phyloP scores from a whole-genome alignment of 2,113 vertebrate genomes.

The Notarius lentiginosus region DNA sequence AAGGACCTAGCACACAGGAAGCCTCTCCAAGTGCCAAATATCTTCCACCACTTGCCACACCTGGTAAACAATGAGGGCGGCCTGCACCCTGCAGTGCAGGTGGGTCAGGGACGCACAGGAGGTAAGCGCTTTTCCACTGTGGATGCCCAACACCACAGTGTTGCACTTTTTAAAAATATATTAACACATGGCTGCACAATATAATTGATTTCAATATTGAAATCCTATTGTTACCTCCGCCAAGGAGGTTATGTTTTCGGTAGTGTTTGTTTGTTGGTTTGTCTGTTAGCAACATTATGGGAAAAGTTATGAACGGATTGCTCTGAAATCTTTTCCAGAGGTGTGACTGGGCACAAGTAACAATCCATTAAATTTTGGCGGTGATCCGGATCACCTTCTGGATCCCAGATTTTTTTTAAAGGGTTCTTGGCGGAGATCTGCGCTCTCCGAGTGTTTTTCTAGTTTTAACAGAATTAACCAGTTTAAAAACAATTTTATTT shows the following conservation, averaged over 20 bases:
- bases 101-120: conserved; percentile 89
- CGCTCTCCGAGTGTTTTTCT: too few relatives aligned
- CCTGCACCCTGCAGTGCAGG: conserved; percentile 92
- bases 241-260: too few relatives aligned
- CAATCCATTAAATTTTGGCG: too few relatives aligned
- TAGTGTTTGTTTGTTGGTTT: too few relatives aligned
- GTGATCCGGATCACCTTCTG: too few relatives aligned
- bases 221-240: background rate
- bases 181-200: background rate
- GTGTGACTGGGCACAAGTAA: too few relatives aligned
- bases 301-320: too few relatives aligned
- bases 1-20: conserved; percentile 91
- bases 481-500: background rate
- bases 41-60: conserved; percentile 98
- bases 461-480: background rate
- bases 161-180: background rate
- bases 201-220: background rate
- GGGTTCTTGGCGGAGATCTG: too few relatives aligned
- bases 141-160: background rate
- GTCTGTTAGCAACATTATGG: too few relatives aligned
- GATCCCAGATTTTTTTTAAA: too few relatives aligned
- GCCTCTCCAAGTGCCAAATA: conserved; percentile 96
- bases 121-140: conserved; percentile 70
- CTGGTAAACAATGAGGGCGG: conserved; percentile 95
- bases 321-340: too few relatives aligned